These are phyloP conservation scores for Metridium senile DNA, from an alignment of 92 coral and sea anemone species.

Conservation along the genomic window DNA sequence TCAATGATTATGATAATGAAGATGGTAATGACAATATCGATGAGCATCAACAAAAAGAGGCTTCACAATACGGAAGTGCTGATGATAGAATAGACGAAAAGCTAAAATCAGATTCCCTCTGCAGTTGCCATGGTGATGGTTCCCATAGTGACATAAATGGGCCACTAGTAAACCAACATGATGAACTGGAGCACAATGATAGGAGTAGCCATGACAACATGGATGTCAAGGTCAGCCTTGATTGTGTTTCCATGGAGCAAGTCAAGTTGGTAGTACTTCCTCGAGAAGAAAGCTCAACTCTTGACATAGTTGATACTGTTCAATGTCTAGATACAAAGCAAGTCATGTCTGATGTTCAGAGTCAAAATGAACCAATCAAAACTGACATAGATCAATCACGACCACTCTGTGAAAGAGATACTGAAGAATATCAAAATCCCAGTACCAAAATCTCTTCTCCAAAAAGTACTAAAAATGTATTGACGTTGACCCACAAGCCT, in stretches of 20 bases:
- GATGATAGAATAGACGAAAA: neutral
- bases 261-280: constrained; percentile 21
- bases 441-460: neutral
- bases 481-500: constrained; percentile 38
- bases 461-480: neutral
- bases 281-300: neutral
- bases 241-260: constrained; percentile 5
- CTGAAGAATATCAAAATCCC: neutral
- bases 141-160: neutral
- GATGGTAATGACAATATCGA: neutral
- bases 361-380: neutral
- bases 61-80: neutral
- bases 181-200: too few relatives aligned
- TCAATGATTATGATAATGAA: neutral
- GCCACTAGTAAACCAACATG: neutral
- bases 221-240: neutral
- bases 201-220: neutral
- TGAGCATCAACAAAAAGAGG: neutral
- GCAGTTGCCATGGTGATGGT: constrained; percentile 3
- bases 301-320: neutral
- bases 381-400: too few relatives aligned
- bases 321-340: neutral
- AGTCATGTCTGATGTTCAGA: too few relatives aligned
- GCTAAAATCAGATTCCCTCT: neutral
- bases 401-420: too few relatives aligned